Evolutionary conservation across 2,888 invertebrate species (phyloP).

Genomic region (Tromatobia lineatoria): DNA sequence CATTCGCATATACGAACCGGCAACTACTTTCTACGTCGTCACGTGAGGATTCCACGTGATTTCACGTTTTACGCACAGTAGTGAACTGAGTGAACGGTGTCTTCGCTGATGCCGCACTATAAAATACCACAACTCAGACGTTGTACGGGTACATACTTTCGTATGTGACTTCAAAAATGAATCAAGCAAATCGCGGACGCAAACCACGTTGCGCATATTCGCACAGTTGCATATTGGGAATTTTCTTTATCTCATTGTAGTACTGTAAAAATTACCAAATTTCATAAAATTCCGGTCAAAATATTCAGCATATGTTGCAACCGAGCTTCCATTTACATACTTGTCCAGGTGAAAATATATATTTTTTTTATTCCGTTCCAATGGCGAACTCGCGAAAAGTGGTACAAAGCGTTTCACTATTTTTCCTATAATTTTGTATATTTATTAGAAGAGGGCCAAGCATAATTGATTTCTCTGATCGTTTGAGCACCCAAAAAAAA

Average conservation of each 20-base stretch:
- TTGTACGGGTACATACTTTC: background rate
- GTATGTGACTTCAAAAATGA: background rate
- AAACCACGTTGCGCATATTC: background rate
- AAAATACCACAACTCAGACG: conserved; percentile 16
- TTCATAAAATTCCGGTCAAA: background rate
- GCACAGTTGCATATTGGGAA: background rate
- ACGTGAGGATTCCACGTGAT: conserved; percentile 63
- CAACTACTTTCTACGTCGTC: conserved; percentile 66
- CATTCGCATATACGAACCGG: conserved; percentile 47
- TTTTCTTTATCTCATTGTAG: background rate
- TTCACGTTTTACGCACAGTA: conserved; percentile 46
- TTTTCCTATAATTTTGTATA: too few relatives aligned
- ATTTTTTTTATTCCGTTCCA: too few relatives aligned
- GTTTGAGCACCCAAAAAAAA: too few relatives aligned
- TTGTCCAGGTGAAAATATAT: too few relatives aligned
- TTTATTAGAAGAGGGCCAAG: too few relatives aligned
- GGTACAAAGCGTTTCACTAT: too few relatives aligned
- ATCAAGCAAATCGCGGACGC: background rate
- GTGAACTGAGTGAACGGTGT: conserved; percentile 32
- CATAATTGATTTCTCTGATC: too few relatives aligned
- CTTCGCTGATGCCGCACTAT: conserved; percentile 25
- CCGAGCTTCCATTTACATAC: too few relatives aligned
- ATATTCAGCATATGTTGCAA: too few relatives aligned
- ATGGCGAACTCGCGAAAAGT: too few relatives aligned
- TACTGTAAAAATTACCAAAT: background rate